These are phyloP conservation scores for Cyclina sinensis DNA, from an alignment of 1,140 invertebrate genomes.

Conservation along the genomic window DNA sequence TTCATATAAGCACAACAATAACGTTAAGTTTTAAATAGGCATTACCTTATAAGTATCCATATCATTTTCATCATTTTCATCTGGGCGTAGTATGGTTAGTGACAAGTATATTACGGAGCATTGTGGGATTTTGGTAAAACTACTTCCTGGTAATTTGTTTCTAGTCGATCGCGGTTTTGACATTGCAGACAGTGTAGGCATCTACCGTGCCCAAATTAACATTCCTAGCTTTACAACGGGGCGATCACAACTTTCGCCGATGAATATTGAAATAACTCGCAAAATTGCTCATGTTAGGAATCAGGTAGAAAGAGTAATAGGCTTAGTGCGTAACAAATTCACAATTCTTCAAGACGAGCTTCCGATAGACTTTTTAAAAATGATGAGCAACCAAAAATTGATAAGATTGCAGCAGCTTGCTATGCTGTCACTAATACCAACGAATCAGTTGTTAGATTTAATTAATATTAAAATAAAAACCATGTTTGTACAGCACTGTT, in stretches of 20 bases:
- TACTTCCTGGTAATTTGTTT: background rate
- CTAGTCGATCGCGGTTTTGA: background rate
- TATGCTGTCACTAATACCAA: constrained; percentile 62
- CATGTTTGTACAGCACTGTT: no score
- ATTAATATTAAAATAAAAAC: no score
- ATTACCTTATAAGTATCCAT: background rate
- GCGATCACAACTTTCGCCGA: no score
- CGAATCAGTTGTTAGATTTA: constrained; percentile 63
- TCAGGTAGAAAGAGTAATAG: constrained; percentile 55
- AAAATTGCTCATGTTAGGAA: no score
- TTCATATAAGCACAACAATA: constrained; percentile 3
- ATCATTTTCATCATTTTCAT: background rate
- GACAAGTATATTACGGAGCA: background rate
- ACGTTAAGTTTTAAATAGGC: background rate
- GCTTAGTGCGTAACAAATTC: constrained; percentile 68
- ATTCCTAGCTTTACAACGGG: no score
- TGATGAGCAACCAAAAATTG: constrained; percentile 43
- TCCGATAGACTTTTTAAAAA: constrained; percentile 62
- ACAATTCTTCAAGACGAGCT: constrained; percentile 67
- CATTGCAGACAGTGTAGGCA: background rate
- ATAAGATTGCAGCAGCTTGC: constrained; percentile 65
- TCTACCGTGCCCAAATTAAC: no score
- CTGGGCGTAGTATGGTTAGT: background rate
- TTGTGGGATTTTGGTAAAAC: background rate
- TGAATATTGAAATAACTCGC: no score